These are phyloP conservation scores for Nibea albiflora DNA, from an alignment of 2,113 vertebrate genomes.

Conservation along the genomic window DNA sequence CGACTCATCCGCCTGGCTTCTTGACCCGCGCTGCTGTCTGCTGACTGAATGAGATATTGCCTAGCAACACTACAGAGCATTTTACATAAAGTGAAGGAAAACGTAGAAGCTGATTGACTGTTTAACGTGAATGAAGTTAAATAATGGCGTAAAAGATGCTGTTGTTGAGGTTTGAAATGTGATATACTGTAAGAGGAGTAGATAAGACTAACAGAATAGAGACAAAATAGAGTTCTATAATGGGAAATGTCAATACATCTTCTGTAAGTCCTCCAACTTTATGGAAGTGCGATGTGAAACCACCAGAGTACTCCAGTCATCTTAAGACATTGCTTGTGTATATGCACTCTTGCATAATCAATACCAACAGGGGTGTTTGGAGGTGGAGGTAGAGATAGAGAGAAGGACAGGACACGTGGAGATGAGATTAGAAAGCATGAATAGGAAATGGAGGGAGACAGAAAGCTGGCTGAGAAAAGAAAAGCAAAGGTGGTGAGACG, in stretches of 20 bases:
- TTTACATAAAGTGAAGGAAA: background rate
- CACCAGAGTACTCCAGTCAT: background rate
- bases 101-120: background rate
- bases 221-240: background rate
- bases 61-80: conserved; percentile 30
- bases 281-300: background rate
- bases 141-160: background rate
- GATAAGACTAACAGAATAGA: background rate
- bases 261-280: background rate
- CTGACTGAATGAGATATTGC: conserved; percentile 38
- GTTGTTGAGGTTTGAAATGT: background rate
- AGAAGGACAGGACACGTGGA: background rate
- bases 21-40: conserved; percentile 41
- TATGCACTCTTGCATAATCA: background rate
- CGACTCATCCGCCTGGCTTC: conserved; percentile 33
- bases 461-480: background rate
- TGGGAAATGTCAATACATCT: background rate
- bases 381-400: background rate
- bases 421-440: conserved; percentile 8
- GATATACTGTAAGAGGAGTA: background rate
- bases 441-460: conserved; percentile 2
- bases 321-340: background rate
- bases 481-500: conserved; percentile 5
- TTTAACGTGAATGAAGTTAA: background rate
- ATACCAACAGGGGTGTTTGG: background rate